phyloP scores from a whole-genome alignment of 1,140 invertebrate species.

The Alviniconcha marisindica region DNA sequence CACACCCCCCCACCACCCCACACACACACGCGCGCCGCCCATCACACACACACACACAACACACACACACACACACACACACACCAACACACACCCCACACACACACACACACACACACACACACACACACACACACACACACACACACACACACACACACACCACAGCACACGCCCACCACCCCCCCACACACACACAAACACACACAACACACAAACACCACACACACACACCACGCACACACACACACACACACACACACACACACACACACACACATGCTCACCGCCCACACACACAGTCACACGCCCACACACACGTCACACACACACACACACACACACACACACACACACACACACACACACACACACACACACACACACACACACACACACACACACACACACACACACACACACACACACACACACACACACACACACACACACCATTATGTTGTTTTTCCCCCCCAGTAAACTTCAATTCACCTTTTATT shows the following conservation, averaged over 20 bases:
- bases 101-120: neutral
- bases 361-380: conserved; percentile 17
- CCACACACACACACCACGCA: neutral
- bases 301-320: neutral
- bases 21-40: neutral
- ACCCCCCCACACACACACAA: neutral
- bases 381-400: neutral
- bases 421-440: neutral
- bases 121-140: conserved; percentile 8
- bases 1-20: no score
- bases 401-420: neutral
- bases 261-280: neutral
- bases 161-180: no score
- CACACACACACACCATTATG: no score
- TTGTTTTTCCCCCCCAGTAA: no score
- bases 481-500: no score
- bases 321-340: neutral
- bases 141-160: conserved; percentile 18
- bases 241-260: neutral
- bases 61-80: neutral
- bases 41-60: neutral
- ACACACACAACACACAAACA: neutral
- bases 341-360: neutral
- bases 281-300: neutral
- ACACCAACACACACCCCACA: neutral